phyloP scores from a whole-genome alignment of 2,797 vertebrate genomes.

The Schizopygopsis malacanthus region DNA sequence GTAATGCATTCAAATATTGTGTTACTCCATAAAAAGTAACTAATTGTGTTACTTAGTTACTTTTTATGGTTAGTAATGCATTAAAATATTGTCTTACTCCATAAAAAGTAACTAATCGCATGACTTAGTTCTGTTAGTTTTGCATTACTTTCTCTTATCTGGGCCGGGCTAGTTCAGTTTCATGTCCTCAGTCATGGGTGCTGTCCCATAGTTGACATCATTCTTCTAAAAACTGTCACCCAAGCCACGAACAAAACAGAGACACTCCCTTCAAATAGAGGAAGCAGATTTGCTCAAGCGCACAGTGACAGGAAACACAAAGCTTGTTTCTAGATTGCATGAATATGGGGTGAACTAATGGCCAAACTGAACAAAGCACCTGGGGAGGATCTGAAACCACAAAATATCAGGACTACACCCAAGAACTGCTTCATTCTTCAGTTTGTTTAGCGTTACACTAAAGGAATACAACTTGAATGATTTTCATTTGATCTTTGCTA shows the following conservation, averaged over 20 bases:
- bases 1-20: too few relatives aligned
- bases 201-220: neutral
- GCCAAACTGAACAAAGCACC: neutral
- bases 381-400: neutral
- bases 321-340: conserved; percentile 9
- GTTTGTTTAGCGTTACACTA: neutral
- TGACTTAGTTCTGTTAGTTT: too few relatives aligned
- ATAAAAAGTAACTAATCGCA: too few relatives aligned
- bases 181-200: neutral
- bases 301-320: conserved; percentile 15
- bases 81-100: too few relatives aligned
- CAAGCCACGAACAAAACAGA: conserved; percentile 22
- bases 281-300: conserved; percentile 44
- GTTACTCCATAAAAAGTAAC: too few relatives aligned
- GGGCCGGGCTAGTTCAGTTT: neutral
- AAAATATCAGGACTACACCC: neutral
- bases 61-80: too few relatives aligned
- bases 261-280: conserved; percentile 47
- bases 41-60: too few relatives aligned
- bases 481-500: neutral
- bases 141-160: too few relatives aligned
- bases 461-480: neutral
- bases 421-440: neutral
- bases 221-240: conserved; percentile 1
- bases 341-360: neutral